Base-by-base conservation (phyloP, 1,140 invertebrate species). In the Monomorium pharaonis region DNA sequence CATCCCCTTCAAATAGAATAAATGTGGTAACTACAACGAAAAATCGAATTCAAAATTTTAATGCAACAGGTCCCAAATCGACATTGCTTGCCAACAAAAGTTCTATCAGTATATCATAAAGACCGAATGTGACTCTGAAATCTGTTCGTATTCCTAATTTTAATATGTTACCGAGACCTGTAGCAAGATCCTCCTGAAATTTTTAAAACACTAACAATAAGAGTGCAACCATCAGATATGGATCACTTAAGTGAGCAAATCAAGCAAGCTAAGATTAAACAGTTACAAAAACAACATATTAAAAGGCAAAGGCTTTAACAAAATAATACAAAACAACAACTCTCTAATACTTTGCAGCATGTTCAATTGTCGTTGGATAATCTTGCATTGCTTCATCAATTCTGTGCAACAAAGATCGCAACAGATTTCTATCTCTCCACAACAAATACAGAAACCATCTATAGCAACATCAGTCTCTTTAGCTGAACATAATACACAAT, bases 161-260 rank as follows among this genome's bases (percentile, higher is more conserved):
- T 24, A 84, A 56, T 76, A 62, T 63, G 21, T 42, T 80, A 18
- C 33, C 77, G 60, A 86, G 85, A 21, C 69, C 70, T 65, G 74
- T 86, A 77, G 86, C 90, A 77, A 30, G 78, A 72, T 72, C 84
- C 69, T 60, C 77, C 47, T 5, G 76, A 84, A 74, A 89, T 78
- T 37, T 60, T 42, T 33, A 92, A 91, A 86, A 84, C 60, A 49
- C 24, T 47, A 9, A 44, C 63, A 1, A 91, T n/a, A n/a, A n/a
- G 69, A 54, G 14, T 77, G 2, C 89, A 89, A n/a, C 85, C 88
- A 44, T 83, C 90, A 3, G 93, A 92, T 30, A 92, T 94, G 90
- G 91, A 92, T 10, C 88, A 91, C 47, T 76, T 94, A 7, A 93
- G 90, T 69, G 93, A 94, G 37, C 84, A 92, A 65, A 94, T 94